A percentile compares a stretch with the other conserved stretches of the same genome.
Evolutionary conservation across 2,888 invertebrate genomes (phyloP).

Genomic region (Amiota communis): DNA sequence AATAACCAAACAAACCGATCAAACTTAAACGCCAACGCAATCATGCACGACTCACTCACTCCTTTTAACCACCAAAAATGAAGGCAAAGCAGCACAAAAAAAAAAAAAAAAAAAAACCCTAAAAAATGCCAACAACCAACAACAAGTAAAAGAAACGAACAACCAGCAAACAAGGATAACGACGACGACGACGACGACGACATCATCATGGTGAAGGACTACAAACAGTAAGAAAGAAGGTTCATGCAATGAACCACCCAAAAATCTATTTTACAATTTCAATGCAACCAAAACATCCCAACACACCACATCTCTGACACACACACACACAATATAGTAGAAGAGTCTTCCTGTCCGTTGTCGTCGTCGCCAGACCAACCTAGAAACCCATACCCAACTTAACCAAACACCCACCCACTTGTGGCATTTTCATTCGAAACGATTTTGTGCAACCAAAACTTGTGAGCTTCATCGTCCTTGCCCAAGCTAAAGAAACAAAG

Average conservation of each 20-base stretch:
- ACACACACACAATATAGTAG: conserved; percentile 40
- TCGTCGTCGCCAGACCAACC: conserved; percentile 9
- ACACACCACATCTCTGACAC: conserved; percentile 28
- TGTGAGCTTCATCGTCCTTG: conserved; percentile 27
- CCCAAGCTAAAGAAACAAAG: conserved; percentile 26
- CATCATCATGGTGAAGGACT: not conserved
- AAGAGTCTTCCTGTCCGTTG: not conserved
- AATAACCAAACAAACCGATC: not conserved
- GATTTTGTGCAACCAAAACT: conserved; percentile 52
- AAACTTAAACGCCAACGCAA: conserved; percentile 10
- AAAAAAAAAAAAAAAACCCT: conserved; percentile 26
- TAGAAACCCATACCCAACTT: conserved; percentile 3
- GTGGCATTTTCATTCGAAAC: conserved; percentile 58
- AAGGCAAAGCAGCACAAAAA: conserved; percentile 24
- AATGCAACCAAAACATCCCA: conserved; percentile 43
- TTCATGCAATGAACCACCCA: conserved; percentile 58
- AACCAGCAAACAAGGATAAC: not conserved
- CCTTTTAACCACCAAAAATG: conserved; percentile 17
- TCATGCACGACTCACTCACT: not conserved
- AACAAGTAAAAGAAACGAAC: not conserved
- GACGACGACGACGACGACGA: not conserved
- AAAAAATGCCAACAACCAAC: conserved; percentile 16
- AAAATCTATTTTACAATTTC: conserved; percentile 69
- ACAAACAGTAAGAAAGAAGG: conserved; percentile 27
- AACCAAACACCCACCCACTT: conserved; percentile 56